Evolutionary conservation across 2,113 vertebrate species (phyloP), one percentile per base, ranked within the genome.

Genomic region (Psophia crepitans): DNA sequence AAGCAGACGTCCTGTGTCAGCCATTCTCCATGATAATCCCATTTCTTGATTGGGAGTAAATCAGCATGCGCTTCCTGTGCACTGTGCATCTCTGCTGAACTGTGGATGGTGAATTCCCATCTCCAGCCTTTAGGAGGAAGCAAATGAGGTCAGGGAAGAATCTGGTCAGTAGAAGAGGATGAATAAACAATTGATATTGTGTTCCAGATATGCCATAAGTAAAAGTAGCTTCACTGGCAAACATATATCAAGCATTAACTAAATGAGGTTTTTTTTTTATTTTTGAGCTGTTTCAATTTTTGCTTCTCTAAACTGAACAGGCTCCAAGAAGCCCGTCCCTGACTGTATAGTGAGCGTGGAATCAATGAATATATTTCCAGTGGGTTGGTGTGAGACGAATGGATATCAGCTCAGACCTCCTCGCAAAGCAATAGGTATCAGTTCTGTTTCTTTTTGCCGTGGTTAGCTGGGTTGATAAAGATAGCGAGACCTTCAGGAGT

Each of bases 301-400:
- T 96, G 21, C 18, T 91, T 93, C 76, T 95, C 58, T 44, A 35
- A 91, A 92, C 84, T 86, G 51, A 96, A 61, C 96, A 99, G 99
- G 99, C 91, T 98, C 99, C 87, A 99, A 99, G 97, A 98, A 99
- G 79, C 98, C 99, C 11, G 64, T 99, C 94, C 99, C 98, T 73
- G 99, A 99, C 95, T 98, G 98, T 89, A 99, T 99, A 80, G 98
- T 99, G 96, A 99, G 99, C 48, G 98, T 99, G 95, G 99, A 99
- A 87, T 99, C 99, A 14, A 99, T 99, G 94, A 98, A 99, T 97
- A 99, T 99, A 93, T 99, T 99, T 96, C 99, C 99, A 66, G 98
- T 99, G 97, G 99, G 99, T 94, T 99, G 99, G 99, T 99, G 99
- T 98, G 99, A 99, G 93, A 99, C 99, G 22, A 99, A 99, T n/a